Conservation (phyloP, 2,888 invertebrate species). For the Trissoscelio sp. region DNA sequence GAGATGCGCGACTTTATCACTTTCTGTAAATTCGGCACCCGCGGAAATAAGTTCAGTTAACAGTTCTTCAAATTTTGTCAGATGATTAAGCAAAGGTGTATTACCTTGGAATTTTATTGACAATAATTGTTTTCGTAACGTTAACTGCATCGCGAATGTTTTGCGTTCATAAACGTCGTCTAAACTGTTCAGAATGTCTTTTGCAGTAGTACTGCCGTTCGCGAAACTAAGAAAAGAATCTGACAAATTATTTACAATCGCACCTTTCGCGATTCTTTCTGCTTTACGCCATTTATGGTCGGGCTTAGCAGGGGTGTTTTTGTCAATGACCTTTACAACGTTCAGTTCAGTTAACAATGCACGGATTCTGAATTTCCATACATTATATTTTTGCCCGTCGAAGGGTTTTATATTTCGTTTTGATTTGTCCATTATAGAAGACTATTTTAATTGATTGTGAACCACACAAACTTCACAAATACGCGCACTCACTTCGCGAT, state of each 20-base stretch:
- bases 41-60: constrained; percentile 76
- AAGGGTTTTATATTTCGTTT: constrained; percentile 56
- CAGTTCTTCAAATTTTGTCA: constrained; percentile 77
- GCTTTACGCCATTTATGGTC: constrained; percentile 36
- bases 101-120: constrained; percentile 70
- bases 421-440: neutral
- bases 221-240: constrained; percentile 60
- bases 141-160: constrained; percentile 67
- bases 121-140: constrained; percentile 57
- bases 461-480: too few relatives aligned
- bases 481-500: too few relatives aligned
- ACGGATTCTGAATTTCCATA: constrained; percentile 52
- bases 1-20: constrained; percentile 78
- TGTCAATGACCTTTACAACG: constrained; percentile 41
- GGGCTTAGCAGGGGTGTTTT: constrained; percentile 1
- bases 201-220: constrained; percentile 36
- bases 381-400: constrained; percentile 24
- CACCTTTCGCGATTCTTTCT: constrained; percentile 52
- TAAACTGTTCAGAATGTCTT: constrained; percentile 59
- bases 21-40: constrained; percentile 78
- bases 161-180: constrained; percentile 70
- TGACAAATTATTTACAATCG: constrained; percentile 59
- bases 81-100: constrained; percentile 72
- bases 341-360: constrained; percentile 40
- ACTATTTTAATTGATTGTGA: too few relatives aligned